Evolutionary conservation across 2,113 vertebrate species (phyloP).

Genomic region (Phylloscopus whistleri): DNA sequence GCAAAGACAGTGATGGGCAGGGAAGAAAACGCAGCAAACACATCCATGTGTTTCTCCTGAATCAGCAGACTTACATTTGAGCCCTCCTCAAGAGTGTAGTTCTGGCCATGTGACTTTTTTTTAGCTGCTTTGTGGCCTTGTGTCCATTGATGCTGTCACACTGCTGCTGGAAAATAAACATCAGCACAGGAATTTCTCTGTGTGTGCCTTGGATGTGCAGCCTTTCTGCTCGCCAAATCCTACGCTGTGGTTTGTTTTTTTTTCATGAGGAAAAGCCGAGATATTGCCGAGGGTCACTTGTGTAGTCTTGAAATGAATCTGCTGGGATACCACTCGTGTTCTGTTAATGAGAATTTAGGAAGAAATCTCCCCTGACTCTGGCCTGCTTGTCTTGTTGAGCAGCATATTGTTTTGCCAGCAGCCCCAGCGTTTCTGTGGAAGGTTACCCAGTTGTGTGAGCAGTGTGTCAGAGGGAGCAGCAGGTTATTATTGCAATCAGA

Average conservation of each 20-base stretch:
- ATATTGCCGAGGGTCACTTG: rapidly evolving
- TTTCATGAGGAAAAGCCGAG: too few species aligned
- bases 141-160: rapidly evolving
- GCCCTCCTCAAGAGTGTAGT: not conserved
- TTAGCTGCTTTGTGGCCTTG: not conserved
- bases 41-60: rapidly evolving
- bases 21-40: too few species aligned
- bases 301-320: not conserved
- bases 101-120: not conserved
- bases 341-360: not conserved
- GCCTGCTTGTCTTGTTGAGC: not conserved
- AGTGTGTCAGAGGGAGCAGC: not conserved
- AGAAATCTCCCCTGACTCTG: not conserved
- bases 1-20: not conserved
- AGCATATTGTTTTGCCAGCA: not conserved
- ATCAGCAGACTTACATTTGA: rapidly evolving
- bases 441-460: not conserved
- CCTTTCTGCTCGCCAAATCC: not conserved
- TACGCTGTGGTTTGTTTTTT: rapidly evolving
- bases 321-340: rapidly evolving
- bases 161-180: rapidly evolving
- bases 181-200: not conserved
- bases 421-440: not conserved
- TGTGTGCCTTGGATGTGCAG: rapidly evolving
- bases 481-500: too few species aligned